phyloP scores from a whole-genome alignment of 2,888 invertebrate species.

The Callyntrura guangdongensis region DNA sequence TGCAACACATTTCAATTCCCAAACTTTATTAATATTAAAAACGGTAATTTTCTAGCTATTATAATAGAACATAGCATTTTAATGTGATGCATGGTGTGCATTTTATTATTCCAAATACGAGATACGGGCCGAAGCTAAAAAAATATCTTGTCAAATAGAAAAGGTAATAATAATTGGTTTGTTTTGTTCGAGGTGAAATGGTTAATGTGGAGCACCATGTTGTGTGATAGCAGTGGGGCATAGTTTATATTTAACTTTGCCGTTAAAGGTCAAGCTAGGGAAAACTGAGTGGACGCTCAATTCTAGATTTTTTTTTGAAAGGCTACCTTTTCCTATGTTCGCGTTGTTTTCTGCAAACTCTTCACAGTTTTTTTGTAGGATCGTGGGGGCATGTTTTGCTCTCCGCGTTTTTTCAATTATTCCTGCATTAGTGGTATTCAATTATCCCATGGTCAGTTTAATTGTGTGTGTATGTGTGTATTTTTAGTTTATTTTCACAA shows the following conservation, averaged over 20 bases:
- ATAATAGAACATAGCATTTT: constrained; percentile 33
- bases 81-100: not conserved
- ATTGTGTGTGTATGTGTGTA: constrained; percentile 50
- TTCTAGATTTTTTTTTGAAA: too few species aligned
- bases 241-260: too few species aligned
- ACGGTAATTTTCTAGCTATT: constrained; percentile 46
- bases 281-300: too few species aligned
- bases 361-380: too few species aligned
- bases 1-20: constrained; percentile 31
- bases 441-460: constrained; percentile 63
- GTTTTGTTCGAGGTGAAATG: not conserved
- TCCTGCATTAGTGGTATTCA: constrained; percentile 45
- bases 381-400: too few species aligned
- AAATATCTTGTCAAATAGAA: too few species aligned
- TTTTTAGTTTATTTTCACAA: not conserved
- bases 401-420: constrained; percentile 1
- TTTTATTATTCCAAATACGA: not conserved
- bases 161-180: too few species aligned
- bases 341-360: too few species aligned
- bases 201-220: not conserved
- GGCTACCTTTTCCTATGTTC: too few species aligned
- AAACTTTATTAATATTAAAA: constrained; percentile 67
- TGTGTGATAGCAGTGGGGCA: not conserved
- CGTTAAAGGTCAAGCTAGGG: too few species aligned
- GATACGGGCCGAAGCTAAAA: too few species aligned